Base-by-base conservation (phyloP, 2,888 invertebrate genomes). In the Antheraea yamamai region DNA sequence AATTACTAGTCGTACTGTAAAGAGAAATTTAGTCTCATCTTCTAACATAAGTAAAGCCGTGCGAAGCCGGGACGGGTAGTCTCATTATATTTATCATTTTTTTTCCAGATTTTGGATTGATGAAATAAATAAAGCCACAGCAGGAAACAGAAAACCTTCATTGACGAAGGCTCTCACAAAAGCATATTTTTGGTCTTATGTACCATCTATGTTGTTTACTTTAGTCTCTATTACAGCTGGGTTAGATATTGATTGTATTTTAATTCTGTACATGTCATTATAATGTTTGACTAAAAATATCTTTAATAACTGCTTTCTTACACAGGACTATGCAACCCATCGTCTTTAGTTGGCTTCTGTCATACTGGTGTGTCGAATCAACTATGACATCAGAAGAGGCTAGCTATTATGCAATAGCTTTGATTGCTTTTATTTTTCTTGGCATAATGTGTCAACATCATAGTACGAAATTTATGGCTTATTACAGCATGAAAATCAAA, bases 401-500 rank as follows among this genome's bases (percentile, higher is more conserved):
- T 0, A 93, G 96, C 1, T 92, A 95, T 79, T 96, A 96, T 82
- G 85, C 95, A 89, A 76, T 93, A 1, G 93, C 89, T 6, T 91
- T 95, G 90, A 88, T 97, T 76, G 83, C 95, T 0, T 79, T 92
- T 1, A 94, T 91, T 81, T 79, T 95, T 23, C 89, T 96, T 51
- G 94, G 95, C 20, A 92, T 95, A 74, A 84, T 97, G 78, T 95
- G 96, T 73, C 96, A 97, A 80, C 98, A 98, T 87, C 97, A 97
- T n/a, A 97, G 96, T 84, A 95, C 96, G 84, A 95, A 97, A 83
- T 96, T 95, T 66, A 92, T 95, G 0, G 90, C 92, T 79, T 95
- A 96, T 75, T 94, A 96, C 75, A 97, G 97, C 78, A 96, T 97
- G 96, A 95, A 96, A 85, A 89, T 97, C 66, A 95, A 97, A 85